Evolutionary conservation across 2,113 vertebrate genomes (phyloP).

Genomic region (Oryzias melastigma): DNA sequence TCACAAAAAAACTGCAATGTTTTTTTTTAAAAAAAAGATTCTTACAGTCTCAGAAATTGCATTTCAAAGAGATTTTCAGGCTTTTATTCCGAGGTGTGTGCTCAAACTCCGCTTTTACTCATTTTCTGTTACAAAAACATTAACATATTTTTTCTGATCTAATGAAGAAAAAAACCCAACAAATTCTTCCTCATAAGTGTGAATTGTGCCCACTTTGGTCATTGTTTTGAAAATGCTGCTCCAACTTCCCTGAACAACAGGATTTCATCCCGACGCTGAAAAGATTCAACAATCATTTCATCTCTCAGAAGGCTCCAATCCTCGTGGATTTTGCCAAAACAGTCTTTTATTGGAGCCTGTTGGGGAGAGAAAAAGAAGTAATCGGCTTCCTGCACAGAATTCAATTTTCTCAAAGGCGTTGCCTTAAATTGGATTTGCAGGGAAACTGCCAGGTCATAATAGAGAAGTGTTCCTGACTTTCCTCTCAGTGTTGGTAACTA

Average conservation of each 20-base stretch:
- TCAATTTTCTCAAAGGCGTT: background rate
- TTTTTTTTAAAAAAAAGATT: too few relatives aligned
- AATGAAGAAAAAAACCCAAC: too few relatives aligned
- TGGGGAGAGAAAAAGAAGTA: slow-evolving; percentile 7
- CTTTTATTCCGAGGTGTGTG: too few relatives aligned
- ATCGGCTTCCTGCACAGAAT: slow-evolving; percentile 3
- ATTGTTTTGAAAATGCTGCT: too few relatives aligned
- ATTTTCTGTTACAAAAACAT: too few relatives aligned
- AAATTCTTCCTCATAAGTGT: too few relatives aligned
- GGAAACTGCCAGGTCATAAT: slow-evolving; percentile 9
- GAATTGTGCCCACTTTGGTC: too few relatives aligned
- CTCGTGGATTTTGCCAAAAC: background rate
- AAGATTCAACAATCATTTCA: slow-evolving; percentile 4
- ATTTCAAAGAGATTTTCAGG: too few relatives aligned
- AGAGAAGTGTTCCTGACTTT: slow-evolving; percentile 5
- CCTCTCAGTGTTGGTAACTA: slow-evolving; percentile 2
- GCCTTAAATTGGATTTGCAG: slow-evolving; percentile 11
- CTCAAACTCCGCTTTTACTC: too few relatives aligned
- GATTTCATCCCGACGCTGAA: slow-evolving; percentile 11
- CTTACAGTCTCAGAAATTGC: too few relatives aligned
- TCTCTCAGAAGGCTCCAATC: background rate
- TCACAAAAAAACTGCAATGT: too few relatives aligned
- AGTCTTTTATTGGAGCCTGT: background rate
- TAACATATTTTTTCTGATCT: too few relatives aligned
- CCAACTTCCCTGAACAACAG: background rate